Conservation (phyloP, 2,797 vertebrate species). For the Leontopithecus rosalia region DNA sequence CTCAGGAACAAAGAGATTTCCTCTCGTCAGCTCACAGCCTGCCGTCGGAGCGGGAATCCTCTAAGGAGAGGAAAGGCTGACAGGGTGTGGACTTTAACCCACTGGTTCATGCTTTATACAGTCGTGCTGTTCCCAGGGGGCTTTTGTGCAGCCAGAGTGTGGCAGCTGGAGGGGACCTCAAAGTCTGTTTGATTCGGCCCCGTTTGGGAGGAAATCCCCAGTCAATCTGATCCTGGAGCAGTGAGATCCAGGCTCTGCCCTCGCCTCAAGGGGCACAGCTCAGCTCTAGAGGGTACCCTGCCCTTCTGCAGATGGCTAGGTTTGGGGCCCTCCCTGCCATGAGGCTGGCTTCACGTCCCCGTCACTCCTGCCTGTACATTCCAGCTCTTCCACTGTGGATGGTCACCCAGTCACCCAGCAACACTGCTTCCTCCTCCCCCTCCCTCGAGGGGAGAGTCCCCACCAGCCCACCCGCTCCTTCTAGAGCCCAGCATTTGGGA, state of each 20-base stretch:
- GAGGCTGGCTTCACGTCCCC: background rate
- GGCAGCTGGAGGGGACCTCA: constrained; percentile 34
- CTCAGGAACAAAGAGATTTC: constrained; percentile 7
- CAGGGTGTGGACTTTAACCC: background rate
- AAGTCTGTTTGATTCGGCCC: background rate
- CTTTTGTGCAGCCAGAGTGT: background rate
- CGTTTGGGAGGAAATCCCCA: background rate
- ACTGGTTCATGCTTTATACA: constrained; percentile 51
- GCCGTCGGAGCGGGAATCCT: background rate
- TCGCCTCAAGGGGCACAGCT: background rate
- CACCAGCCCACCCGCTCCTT: accelerated
- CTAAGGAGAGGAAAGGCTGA: background rate
- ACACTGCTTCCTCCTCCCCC: accelerated
- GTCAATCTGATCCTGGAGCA: too few species aligned
- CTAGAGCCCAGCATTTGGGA: background rate
- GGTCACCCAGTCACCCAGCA: accelerated
- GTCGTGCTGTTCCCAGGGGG: background rate
- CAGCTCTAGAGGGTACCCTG: background rate
- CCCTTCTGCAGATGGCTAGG: background rate
- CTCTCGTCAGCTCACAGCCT: background rate
- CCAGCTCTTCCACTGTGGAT: background rate
- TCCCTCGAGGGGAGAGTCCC: background rate
- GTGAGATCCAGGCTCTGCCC: background rate
- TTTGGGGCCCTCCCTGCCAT: background rate
- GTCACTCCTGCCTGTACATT: accelerated